Evolutionary conservation across 2,113 vertebrate genomes (phyloP).

Genomic region (Cyprinodon brontotheroides): DNA sequence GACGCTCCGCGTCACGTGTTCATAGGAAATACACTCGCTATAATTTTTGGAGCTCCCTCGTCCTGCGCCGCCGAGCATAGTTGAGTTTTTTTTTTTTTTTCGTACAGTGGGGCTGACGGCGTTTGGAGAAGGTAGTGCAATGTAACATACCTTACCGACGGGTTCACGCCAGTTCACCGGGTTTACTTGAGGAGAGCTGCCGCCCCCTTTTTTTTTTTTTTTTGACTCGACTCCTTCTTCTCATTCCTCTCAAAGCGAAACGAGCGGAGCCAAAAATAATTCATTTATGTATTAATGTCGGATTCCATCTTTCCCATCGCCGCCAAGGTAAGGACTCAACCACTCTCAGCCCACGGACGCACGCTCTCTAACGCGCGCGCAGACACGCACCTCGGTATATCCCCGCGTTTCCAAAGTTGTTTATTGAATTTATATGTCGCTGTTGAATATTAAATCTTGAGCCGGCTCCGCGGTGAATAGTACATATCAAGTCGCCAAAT

Average conservation of each 20-base stretch:
- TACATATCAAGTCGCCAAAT: slow-evolving; percentile 83
- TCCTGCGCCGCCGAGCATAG: slow-evolving; percentile 76
- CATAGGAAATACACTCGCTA: slow-evolving; percentile 82
- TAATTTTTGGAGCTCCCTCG: slow-evolving; percentile 78
- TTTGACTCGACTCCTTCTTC: slow-evolving; percentile 64
- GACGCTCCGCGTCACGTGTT: slow-evolving; percentile 84
- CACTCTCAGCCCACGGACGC: slow-evolving; percentile 33
- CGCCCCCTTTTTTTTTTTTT: slow-evolving; percentile 61
- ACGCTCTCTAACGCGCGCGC: too few species aligned
- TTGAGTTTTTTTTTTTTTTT: slow-evolving; percentile 74
- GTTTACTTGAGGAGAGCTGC: slow-evolving; percentile 82
- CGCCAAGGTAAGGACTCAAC: slow-evolving; percentile 79
- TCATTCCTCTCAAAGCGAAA: slow-evolving; percentile 70
- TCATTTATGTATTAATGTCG: slow-evolving; percentile 80
- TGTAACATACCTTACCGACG: slow-evolving; percentile 78
- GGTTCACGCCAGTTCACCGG: slow-evolving; percentile 80
- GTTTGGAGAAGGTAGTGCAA: slow-evolving; percentile 60
- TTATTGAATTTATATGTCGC: slow-evolving; percentile 66
- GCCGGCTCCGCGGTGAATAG: slow-evolving; percentile 74
- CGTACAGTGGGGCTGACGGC: slow-evolving; percentile 67
- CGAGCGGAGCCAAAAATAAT: slow-evolving; percentile 79
- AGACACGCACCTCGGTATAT: slow-evolving; percentile 17
- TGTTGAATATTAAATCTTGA: slow-evolving; percentile 69
- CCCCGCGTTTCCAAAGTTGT: slow-evolving; percentile 71
- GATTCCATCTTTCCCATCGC: slow-evolving; percentile 67